A percentile compares a stretch with the other conserved stretches of the same genome.
phyloP scores from a whole-genome alignment of 2,797 vertebrate species.

The Carapus acus region DNA sequence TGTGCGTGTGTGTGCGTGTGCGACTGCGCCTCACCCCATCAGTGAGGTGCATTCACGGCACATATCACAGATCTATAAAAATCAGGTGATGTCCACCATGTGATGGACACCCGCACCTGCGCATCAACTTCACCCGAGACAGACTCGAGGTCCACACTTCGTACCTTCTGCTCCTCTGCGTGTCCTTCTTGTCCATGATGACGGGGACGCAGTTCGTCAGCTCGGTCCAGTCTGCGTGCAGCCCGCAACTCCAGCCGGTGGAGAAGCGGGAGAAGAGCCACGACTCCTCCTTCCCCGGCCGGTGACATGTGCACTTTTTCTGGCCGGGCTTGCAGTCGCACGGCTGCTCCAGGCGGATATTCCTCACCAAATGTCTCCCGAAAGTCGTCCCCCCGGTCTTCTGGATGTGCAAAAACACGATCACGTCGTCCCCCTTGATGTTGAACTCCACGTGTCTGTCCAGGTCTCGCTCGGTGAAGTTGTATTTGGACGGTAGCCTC shows the following conservation, averaged over 20 bases:
- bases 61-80: too few species aligned
- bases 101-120: too few species aligned
- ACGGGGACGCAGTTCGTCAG: constrained; percentile 95
- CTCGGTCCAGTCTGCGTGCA: constrained; percentile 98
- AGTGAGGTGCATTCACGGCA: too few species aligned
- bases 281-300: constrained; percentile 90
- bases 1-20: too few species aligned
- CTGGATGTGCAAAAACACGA: constrained; percentile 97
- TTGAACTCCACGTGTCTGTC: constrained; percentile 88
- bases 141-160: not conserved
- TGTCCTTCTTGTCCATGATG: constrained; percentile 88
- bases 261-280: constrained; percentile 98
- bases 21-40: too few species aligned
- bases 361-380: constrained; percentile 92
- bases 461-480: constrained; percentile 85
- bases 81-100: too few species aligned
- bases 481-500: constrained; percentile 75
- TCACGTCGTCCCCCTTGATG: constrained; percentile 90
- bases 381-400: constrained; percentile 97
- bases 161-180: constrained; percentile 81
- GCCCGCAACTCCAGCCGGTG: constrained; percentile 96
- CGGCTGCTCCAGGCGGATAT: constrained; percentile 93
- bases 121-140: too few species aligned
- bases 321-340: constrained; percentile 91
- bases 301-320: constrained; percentile 95